Evolutionary conservation across 2,797 vertebrate genomes (phyloP).

Genomic region (Enteromius anoplus): DNA sequence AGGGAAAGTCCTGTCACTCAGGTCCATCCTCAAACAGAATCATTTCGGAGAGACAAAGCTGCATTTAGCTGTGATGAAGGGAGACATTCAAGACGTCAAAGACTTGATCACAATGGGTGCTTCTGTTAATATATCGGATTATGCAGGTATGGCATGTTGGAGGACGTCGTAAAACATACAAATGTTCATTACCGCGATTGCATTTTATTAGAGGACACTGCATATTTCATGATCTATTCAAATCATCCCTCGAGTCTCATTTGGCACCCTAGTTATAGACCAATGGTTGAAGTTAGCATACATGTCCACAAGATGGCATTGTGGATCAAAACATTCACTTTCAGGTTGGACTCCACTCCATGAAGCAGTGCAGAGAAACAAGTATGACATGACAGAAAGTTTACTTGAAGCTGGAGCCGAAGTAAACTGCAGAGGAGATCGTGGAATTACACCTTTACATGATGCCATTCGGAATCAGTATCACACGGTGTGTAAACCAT

Average conservation of each 20-base stretch:
- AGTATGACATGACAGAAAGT: slow-evolving; percentile 65
- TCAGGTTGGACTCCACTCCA: slow-evolving; percentile 83
- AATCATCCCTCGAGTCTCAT: background rate
- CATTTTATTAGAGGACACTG: background rate
- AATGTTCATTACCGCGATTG: background rate
- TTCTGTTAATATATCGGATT: slow-evolving; percentile 44
- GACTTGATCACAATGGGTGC: slow-evolving; percentile 50
- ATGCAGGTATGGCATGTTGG: slow-evolving; percentile 24
- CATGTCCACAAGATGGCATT: slow-evolving; percentile 16
- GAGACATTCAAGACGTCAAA: slow-evolving; percentile 50
- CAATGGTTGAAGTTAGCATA: slow-evolving; percentile 15
- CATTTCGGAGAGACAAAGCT: slow-evolving; percentile 61
- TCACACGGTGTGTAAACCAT: slow-evolving; percentile 72
- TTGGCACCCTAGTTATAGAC: background rate
- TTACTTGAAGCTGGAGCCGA: slow-evolving; percentile 79
- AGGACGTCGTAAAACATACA: background rate
- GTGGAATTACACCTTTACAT: slow-evolving; percentile 76
- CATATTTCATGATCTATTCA: background rate
- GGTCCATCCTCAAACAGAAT: slow-evolving; percentile 50
- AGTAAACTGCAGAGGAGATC: slow-evolving; percentile 70
- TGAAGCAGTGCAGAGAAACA: slow-evolving; percentile 70
- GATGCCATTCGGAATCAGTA: slow-evolving; percentile 72
- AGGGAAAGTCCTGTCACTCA: slow-evolving; percentile 9
- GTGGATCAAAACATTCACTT: slow-evolving; percentile 12
- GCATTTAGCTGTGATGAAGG: slow-evolving; percentile 55